These are phyloP conservation scores for Sarcophaga carnaria DNA, from an alignment of 2,888 invertebrate genomes.

Conservation along the genomic window DNA sequence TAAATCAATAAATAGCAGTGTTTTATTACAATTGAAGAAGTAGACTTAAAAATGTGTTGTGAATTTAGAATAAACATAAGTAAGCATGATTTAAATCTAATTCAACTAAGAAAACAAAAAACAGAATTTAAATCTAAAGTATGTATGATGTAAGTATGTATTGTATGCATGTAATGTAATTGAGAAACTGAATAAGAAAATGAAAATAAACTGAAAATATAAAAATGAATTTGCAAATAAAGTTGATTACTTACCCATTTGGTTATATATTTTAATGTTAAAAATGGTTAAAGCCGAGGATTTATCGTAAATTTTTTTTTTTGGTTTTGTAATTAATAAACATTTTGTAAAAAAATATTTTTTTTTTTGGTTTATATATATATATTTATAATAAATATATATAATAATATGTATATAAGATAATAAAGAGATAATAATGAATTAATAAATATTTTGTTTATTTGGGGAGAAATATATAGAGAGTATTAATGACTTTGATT, in stretches of 20 bases:
- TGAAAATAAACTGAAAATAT: constrained; percentile 31
- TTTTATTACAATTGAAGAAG: neutral
- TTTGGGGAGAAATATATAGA: constrained; percentile 64
- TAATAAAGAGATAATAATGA: constrained; percentile 67
- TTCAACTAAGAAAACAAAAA: neutral
- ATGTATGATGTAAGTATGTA: neutral
- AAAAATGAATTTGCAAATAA: constrained; percentile 65
- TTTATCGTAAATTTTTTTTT: constrained; percentile 41
- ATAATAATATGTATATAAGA: constrained; percentile 57
- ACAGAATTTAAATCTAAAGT: neutral
- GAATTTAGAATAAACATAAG: neutral
- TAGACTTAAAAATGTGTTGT: neutral
- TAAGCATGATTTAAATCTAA: neutral
- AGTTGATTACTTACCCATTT: constrained; percentile 64
- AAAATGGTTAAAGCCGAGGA: constrained; percentile 66
- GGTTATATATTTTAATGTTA: constrained; percentile 46
- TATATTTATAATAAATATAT: constrained; percentile 49
- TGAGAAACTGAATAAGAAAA: neutral
- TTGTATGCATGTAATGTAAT: neutral
- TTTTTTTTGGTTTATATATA: constrained; percentile 24
- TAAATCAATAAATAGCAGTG: neutral
- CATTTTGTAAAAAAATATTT: constrained; percentile 69
- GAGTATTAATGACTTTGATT: constrained; percentile 60
- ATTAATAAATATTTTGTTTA: constrained; percentile 62
- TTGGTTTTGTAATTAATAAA: constrained; percentile 61